phyloP scores from a whole-genome alignment of 2,888 invertebrate genomes.

The Andrena bicolor region DNA sequence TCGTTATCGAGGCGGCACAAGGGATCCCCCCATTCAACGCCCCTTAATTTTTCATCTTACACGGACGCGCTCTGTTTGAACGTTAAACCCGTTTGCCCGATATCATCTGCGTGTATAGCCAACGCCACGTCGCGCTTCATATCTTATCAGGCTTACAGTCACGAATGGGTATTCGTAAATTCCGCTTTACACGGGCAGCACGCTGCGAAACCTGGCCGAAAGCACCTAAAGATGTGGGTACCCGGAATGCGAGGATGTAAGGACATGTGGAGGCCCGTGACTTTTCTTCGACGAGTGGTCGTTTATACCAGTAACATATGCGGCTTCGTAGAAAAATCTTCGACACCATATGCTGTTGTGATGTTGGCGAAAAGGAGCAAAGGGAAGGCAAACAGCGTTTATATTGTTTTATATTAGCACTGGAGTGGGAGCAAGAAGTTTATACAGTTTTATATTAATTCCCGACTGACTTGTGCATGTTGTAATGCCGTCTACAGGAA shows the following conservation, averaged over 20 bases:
- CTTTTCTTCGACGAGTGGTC: background rate
- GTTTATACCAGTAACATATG: background rate
- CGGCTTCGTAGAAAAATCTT: slow-evolving; percentile 17
- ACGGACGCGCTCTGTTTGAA: slow-evolving; percentile 4
- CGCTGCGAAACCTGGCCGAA: slow-evolving; percentile 3
- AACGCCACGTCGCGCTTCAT: background rate
- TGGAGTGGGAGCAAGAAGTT: background rate
- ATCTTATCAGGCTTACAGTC: slow-evolving; percentile 35
- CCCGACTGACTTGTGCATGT: too few relatives aligned
- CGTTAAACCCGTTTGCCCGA: slow-evolving; percentile 42
- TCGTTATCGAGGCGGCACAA: slow-evolving; percentile 59
- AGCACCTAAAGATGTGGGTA: slow-evolving; percentile 32
- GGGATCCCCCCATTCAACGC: slow-evolving; percentile 20
- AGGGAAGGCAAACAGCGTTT: background rate
- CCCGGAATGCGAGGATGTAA: background rate
- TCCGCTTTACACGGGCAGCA: slow-evolving; percentile 4
- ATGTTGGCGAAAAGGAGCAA: background rate
- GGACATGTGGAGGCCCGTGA: background rate
- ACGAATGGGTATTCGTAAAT: slow-evolving; percentile 24
- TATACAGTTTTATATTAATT: too few relatives aligned
- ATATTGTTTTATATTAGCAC: background rate
- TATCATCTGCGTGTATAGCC: slow-evolving; percentile 39
- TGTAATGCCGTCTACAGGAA: too few relatives aligned
- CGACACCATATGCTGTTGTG: background rate
- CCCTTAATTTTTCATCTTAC: slow-evolving; percentile 39